Percentiles rank a stretch among this genome's conserved stretches.
Conservation (phyloP, 2,797 vertebrate species). For the Ceryle rudis region DNA sequence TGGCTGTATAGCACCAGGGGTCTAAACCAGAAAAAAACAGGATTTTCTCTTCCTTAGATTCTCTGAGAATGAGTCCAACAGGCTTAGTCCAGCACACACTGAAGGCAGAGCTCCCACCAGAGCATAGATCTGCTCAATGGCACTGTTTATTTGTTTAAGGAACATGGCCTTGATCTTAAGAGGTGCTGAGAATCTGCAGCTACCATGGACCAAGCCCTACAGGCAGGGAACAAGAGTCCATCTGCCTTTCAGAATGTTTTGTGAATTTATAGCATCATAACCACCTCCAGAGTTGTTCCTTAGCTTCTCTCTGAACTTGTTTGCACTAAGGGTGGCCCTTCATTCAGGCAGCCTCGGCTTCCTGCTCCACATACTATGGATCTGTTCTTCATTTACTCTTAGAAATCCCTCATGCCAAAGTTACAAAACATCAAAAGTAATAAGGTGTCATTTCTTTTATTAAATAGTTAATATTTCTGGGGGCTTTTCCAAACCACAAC, state of each 20-base stretch:
- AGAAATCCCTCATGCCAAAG: neutral
- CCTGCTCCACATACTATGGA: neutral
- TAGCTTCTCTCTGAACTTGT: neutral
- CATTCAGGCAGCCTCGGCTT: neutral
- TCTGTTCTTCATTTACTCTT: neutral
- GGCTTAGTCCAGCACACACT: neutral
- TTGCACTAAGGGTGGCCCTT: neutral
- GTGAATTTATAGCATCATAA: neutral
- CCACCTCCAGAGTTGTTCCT: neutral
- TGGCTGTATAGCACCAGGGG: conserved; percentile 36
- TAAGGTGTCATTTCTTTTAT: conserved; percentile 31
- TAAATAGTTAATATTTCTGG: neutral
- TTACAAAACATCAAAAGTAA: neutral
- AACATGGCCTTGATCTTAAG: neutral
- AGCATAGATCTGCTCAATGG: neutral
- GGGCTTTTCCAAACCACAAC: neutral
- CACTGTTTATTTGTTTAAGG: neutral
- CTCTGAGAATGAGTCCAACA: neutral
- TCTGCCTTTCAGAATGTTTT: neutral
- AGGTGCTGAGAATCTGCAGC: neutral
- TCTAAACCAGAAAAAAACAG: conserved; percentile 52
- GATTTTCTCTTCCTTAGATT: neutral
- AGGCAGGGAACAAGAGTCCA: neutral
- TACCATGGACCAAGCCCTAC: neutral
- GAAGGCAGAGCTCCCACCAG: neutral